Conservation (phyloP, 2,797 vertebrate genomes). For the Melanotaenia pygmaea region DNA sequence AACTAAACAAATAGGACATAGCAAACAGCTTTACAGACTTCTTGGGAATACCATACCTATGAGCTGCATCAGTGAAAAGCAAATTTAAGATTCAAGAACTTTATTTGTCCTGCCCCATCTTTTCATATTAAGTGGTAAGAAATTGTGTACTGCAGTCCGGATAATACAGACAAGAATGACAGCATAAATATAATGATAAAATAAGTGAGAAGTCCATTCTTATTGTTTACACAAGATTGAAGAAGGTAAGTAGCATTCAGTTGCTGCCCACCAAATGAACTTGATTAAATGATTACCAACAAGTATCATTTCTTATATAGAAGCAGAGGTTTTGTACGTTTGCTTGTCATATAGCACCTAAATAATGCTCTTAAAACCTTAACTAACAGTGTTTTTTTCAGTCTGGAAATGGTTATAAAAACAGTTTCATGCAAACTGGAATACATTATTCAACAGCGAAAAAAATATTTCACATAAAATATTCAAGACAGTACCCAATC, state of each 20-base stretch:
- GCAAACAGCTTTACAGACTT: neutral
- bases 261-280: neutral
- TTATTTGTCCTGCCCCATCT: neutral
- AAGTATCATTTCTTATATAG: neutral
- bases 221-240: too few relatives aligned
- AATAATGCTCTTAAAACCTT: too few relatives aligned
- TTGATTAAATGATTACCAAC: neutral
- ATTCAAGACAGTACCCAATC: too few relatives aligned
- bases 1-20: slow-evolving; percentile 4
- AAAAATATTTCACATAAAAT: too few relatives aligned
- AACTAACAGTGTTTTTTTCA: too few relatives aligned
- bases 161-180: too few relatives aligned
- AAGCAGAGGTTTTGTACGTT: neutral
- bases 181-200: neutral
- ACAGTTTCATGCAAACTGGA: too few relatives aligned
- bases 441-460: too few relatives aligned
- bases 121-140: neutral
- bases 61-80: neutral
- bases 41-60: neutral
- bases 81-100: neutral
- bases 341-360: too few relatives aligned
- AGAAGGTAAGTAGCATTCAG: neutral
- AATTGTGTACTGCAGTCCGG: neutral
- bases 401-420: too few relatives aligned
- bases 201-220: too few relatives aligned